A percentile compares a stretch with the other conserved stretches of the same genome.
Conservation (phyloP, 1,140 invertebrate genomes). For the Drosophila pectinifera region DNA sequence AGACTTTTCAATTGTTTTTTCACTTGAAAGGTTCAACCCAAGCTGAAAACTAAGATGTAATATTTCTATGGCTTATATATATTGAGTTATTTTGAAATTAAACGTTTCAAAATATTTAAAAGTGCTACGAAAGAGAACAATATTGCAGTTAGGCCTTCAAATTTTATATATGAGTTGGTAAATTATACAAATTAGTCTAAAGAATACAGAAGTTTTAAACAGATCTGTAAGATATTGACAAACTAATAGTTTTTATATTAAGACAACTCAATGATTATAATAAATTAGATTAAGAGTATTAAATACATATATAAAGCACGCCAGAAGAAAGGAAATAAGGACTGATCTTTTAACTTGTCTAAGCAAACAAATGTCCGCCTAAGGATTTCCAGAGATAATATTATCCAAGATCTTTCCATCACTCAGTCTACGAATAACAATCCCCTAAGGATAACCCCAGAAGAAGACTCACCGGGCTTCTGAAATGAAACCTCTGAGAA, state of each 20-base stretch:
- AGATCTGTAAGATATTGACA: no score
- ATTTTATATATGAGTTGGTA: no score
- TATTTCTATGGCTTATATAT: background rate
- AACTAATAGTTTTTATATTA: no score
- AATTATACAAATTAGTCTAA: no score
- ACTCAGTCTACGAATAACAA: no score
- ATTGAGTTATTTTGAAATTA: background rate
- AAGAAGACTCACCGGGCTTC: background rate
- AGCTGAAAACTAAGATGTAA: background rate
- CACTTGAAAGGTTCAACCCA: accelerated
- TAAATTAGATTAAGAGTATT: background rate
- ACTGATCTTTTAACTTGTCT: background rate
- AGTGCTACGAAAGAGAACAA: background rate
- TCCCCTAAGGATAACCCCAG: background rate
- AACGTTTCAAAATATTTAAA: background rate
- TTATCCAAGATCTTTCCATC: background rate
- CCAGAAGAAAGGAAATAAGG: background rate
- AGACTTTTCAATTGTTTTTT: background rate
- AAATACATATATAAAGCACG: no score
- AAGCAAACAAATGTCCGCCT: background rate
- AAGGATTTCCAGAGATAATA: background rate
- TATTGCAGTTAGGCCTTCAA: background rate
- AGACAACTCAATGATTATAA: background rate
- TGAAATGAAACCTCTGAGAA: constrained; percentile 24
- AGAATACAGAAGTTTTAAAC: no score